Evolutionary conservation across 2,888 invertebrate genomes (phyloP).

Genomic region (Capitulum mitella): DNA sequence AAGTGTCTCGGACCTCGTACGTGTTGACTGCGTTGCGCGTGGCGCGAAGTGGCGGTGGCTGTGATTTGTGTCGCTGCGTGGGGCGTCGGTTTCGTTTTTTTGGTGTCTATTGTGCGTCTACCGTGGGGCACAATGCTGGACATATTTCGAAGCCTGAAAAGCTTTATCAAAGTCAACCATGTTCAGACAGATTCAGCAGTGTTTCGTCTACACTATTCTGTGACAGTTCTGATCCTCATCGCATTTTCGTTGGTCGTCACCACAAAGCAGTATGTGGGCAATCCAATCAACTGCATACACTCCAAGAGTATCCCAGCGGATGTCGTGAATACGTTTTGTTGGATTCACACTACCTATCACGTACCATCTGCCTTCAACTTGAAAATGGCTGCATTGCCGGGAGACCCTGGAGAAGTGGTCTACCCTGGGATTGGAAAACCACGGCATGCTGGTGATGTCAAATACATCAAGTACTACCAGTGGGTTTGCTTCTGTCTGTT

Average conservation of each 20-base stretch:
- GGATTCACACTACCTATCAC: slow-evolving; percentile 92
- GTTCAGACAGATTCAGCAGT: slow-evolving; percentile 84
- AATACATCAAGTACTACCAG: slow-evolving; percentile 67
- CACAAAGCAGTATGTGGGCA: slow-evolving; percentile 86
- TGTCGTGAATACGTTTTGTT: slow-evolving; percentile 88
- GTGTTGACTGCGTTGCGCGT: too few species aligned
- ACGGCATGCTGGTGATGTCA: slow-evolving; percentile 41
- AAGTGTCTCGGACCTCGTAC: too few species aligned
- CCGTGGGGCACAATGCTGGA: slow-evolving; percentile 73
- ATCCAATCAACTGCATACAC: slow-evolving; percentile 90
- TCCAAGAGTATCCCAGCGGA: slow-evolving; percentile 79
- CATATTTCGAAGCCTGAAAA: slow-evolving; percentile 91
- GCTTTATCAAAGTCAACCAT: slow-evolving; percentile 84
- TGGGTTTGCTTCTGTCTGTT: slow-evolving; percentile 97
- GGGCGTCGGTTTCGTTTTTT: too few species aligned
- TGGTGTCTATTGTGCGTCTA: too few species aligned
- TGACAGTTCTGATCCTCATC: slow-evolving; percentile 79
- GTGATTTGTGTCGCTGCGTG: too few species aligned
- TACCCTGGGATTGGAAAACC: slow-evolving; percentile 67
- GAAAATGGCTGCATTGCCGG: slow-evolving; percentile 52
- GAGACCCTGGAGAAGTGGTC: slow-evolving; percentile 59
- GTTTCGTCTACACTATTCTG: slow-evolving; percentile 81
- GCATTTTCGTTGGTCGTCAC: slow-evolving; percentile 85
- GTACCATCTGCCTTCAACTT: slow-evolving; percentile 67
- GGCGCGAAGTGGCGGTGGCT: too few species aligned